Conservation (phyloP, 2,888 invertebrate species). For the Fragum whitleyi region DNA sequence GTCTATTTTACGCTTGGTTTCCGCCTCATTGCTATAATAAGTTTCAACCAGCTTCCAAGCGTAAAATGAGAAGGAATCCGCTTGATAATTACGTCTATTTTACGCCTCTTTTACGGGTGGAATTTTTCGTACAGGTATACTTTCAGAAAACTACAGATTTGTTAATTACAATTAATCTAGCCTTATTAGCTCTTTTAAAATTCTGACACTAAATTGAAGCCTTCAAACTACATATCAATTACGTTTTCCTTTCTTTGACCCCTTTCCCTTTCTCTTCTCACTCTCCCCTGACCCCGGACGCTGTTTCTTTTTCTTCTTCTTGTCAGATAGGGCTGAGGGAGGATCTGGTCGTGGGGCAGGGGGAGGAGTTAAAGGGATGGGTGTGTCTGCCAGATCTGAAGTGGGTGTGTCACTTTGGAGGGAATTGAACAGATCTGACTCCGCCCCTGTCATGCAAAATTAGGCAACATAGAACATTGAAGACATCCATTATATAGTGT, state of each 20-base stretch:
- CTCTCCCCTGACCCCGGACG: constrained; percentile 50
- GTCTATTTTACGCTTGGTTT: no score
- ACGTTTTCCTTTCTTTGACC: constrained; percentile 53
- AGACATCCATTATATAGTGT: not conserved
- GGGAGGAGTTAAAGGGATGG: constrained; percentile 48
- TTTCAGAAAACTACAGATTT: not conserved
- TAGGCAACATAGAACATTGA: not conserved
- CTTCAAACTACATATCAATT: constrained; percentile 19
- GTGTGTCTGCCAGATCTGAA: constrained; percentile 35
- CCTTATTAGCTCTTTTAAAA: not conserved
- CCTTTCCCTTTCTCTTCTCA: constrained; percentile 51
- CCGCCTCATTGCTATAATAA: no score
- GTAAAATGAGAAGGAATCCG: no score
- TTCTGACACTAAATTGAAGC: constrained; percentile 13
- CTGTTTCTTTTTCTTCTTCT: constrained; percentile 50
- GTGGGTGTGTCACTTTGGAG: constrained; percentile 42
- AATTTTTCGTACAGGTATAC: no score
- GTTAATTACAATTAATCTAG: constrained; percentile 3
- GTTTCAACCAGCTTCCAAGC: no score
- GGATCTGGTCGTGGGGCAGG: constrained; percentile 55
- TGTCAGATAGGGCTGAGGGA: constrained; percentile 22
- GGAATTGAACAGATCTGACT: constrained; percentile 54
- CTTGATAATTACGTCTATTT: no score
- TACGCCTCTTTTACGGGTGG: no score
- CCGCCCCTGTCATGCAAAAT: constrained; percentile 46